Base-by-base conservation (phyloP, 2,888 invertebrate genomes). In the Horisme vitalbata region DNA sequence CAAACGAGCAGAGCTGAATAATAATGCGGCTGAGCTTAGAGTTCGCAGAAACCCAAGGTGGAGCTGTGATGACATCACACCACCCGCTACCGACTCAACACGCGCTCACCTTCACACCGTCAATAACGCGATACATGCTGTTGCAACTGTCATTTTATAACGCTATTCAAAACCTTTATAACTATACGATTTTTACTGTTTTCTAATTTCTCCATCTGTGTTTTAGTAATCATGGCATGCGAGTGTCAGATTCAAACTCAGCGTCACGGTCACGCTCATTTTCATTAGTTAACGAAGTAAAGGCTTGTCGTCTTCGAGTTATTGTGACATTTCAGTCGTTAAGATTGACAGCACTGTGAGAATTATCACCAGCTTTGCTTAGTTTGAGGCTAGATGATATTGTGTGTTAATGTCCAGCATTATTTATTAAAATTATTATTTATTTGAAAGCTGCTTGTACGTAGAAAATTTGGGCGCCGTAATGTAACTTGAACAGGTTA, bases 11-110 rank as follows among this genome's bases (percentile, higher is more conserved):
- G 59, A 51, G 64, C 64, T 61, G 76, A 83, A 84, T 84, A 84
- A 81, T 79, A 85, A 85, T 78, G 70, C 61, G 66, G 70, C 62
- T 63, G 72, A 71, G 75, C 69, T 82, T 70, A 77, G 50, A 55
- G 76, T 72, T 86, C 86, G 81, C 77, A 76, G 85, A 88, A 87
- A 66, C 68, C 64, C 65, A 70, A 79, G 80, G 75, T 78, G 65
- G 71, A 73, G 69, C 55, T 56, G 43, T 47, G 82, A 83, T 87
- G 87, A 85, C 83, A 82, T 87, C 86, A 87, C 69, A 63, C 63
- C 57, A 65, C 61, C 66, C 63, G 68, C n/a, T n/a, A n/a, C 55
- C 56, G 65, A 61, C 56, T 52, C 59, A 65, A 58, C 66, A 72
- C 79, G 66, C 71, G 77, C 70, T 85, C 76, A 79, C 81, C 82